phyloP scores from a whole-genome alignment of 1,140 invertebrate species.

The Drosophila tropicalis region DNA sequence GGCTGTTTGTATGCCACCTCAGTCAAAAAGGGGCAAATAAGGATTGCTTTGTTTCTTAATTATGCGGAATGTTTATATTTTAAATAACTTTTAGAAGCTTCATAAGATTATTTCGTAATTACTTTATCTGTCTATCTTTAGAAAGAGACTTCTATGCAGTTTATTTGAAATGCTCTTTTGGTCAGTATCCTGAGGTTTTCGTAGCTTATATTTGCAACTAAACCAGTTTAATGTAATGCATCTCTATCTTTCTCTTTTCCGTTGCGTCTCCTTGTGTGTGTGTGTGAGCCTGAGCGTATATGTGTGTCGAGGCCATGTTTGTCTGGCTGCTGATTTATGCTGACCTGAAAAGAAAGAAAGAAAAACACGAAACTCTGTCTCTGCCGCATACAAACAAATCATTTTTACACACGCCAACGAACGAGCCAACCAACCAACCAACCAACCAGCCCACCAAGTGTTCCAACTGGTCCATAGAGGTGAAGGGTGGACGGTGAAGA shows the following conservation, averaged over 20 bases:
- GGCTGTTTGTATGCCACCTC: no score
- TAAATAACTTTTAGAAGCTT: no score
- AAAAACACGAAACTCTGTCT: conserved; percentile 14
- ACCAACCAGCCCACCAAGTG: neutral
- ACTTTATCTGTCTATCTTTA: neutral
- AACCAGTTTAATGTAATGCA: neutral
- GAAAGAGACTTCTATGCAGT: neutral
- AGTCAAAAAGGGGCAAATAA: no score
- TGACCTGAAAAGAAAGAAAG: conserved; percentile 11
- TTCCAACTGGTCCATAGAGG: neutral
- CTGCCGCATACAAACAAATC: conserved; percentile 12
- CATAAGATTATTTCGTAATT: no score
- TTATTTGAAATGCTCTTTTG: conserved; percentile 1
- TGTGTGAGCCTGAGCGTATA: neutral
- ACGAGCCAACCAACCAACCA: neutral
- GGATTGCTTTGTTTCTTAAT: no score
- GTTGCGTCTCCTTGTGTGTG: neutral
- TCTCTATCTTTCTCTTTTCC: neutral
- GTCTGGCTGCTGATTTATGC: conserved; percentile 10
- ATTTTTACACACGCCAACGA: conserved; percentile 11
- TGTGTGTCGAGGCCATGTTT: conserved; percentile 15
- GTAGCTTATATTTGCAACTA: neutral
- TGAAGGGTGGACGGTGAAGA: neutral
- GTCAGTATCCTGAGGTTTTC: neutral
- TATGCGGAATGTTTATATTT: no score